These are phyloP conservation scores for Candoia aspera DNA, from an alignment of 2,113 vertebrate genomes.

Conservation along the genomic window DNA sequence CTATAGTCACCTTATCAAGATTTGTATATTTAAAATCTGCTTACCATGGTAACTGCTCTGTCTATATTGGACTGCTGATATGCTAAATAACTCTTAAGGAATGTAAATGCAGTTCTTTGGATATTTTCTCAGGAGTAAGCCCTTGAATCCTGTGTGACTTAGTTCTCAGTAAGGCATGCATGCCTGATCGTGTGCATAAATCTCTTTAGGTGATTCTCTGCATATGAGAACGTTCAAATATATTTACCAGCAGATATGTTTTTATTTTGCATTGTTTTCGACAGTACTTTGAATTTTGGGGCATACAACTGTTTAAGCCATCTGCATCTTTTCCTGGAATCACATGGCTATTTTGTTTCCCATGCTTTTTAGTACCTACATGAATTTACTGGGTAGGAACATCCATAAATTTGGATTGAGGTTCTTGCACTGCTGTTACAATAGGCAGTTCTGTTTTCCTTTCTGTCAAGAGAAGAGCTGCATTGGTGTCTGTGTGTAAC, in stretches of 20 bases:
- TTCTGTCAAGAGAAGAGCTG: background rate
- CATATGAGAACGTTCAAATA: background rate
- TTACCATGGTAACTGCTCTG: background rate
- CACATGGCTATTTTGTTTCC: background rate
- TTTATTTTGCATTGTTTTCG: background rate
- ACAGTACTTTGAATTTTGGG: background rate
- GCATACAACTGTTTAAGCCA: background rate
- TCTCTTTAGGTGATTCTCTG: background rate
- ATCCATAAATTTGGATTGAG: too few relatives aligned
- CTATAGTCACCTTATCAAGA: background rate
- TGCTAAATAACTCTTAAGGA: background rate
- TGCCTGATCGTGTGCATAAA: background rate
- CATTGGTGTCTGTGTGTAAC: background rate
- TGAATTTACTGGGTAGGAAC: background rate
- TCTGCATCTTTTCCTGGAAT: background rate
- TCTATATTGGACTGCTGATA: background rate
- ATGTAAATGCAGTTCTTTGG: background rate
- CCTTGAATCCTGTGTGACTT: background rate
- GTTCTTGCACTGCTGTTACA: too few relatives aligned
- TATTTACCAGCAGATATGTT: background rate
- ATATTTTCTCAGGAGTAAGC: background rate
- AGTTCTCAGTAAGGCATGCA: background rate
- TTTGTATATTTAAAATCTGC: slow-evolving; percentile 1
- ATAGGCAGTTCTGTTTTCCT: too few relatives aligned
- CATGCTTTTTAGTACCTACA: background rate